These are phyloP conservation scores for Cyaniris semiargus DNA, from an alignment of 2,888 invertebrate genomes.

Conservation along the genomic window DNA sequence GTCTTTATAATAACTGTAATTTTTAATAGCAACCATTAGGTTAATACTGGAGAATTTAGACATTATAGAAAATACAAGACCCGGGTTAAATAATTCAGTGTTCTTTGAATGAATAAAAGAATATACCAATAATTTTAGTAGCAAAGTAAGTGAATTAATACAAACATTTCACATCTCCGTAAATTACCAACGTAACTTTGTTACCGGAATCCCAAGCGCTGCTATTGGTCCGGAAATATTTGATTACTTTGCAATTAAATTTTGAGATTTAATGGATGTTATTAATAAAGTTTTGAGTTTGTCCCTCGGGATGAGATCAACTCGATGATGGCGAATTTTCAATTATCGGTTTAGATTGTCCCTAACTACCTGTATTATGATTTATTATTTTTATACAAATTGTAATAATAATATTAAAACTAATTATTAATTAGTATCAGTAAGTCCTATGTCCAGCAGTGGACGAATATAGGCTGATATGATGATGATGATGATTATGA, in stretches of 20 bases:
- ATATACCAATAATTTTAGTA: neutral
- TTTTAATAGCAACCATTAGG: no score
- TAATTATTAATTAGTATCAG: no score
- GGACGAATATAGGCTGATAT: no score
- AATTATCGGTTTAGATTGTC: neutral
- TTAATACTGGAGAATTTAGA: no score
- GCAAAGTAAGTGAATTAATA: neutral
- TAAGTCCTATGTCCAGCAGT: no score
- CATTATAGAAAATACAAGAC: no score
- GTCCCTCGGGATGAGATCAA: neutral
- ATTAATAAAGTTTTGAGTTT: conserved; percentile 26
- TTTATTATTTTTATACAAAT: neutral
- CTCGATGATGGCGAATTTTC: neutral
- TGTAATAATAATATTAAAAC: no score
- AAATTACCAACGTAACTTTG: conserved; percentile 17
- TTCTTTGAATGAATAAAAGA: no score
- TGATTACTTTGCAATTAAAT: conserved; percentile 4
- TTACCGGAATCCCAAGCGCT: neutral
- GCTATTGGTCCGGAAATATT: conserved; percentile 17
- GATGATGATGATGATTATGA: no score
- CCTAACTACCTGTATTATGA: neutral
- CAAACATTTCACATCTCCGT: neutral
- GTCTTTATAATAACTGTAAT: no score
- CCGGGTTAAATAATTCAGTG: no score
- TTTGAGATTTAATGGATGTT: conserved; percentile 7